Evolutionary conservation across 35 echinoderm and acorn worm genomes (phyloP).

Genomic region (Amphiura filiformis): DNA sequence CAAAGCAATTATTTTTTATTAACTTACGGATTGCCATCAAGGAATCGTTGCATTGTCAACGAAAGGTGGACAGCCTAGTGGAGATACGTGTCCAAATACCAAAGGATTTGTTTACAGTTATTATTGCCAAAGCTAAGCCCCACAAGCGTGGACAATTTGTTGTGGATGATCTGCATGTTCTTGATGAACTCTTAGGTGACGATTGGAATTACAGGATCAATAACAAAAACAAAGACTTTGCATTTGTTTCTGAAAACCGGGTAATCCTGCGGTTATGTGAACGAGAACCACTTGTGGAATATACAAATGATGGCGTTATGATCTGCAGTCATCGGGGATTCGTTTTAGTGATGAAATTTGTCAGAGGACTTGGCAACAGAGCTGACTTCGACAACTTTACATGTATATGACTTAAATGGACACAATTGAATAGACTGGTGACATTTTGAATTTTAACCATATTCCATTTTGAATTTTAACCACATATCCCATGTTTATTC

Average conservation of each 20-base stretch:
- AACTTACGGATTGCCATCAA: conserved; percentile 32
- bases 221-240: conserved; percentile 35
- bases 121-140: neutral
- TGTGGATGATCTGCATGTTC: neutral
- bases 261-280: conserved; percentile 30
- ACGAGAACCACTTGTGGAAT: conserved; percentile 43
- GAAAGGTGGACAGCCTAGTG: conserved; percentile 36
- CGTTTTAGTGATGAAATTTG: conserved; percentile 33
- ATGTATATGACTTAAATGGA: neutral
- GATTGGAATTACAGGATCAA: conserved; percentile 24
- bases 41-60: conserved; percentile 38
- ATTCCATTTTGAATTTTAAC: neutral
- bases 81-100: conserved; percentile 5
- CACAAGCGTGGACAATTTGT: neutral
- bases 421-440: neutral
- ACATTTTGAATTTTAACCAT: neutral
- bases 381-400: conserved; percentile 35
- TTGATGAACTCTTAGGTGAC: conserved; percentile 27
- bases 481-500: neutral
- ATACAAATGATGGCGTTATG: conserved; percentile 24
- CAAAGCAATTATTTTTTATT: conserved; percentile 23
- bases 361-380: conserved; percentile 42
- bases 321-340: conserved; percentile 31
- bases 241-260: conserved; percentile 35
- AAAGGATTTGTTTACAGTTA: conserved; percentile 28